phyloP scores from a whole-genome alignment of 92 coral and sea anemone genomes.

The Zoanthus solanderi region DNA sequence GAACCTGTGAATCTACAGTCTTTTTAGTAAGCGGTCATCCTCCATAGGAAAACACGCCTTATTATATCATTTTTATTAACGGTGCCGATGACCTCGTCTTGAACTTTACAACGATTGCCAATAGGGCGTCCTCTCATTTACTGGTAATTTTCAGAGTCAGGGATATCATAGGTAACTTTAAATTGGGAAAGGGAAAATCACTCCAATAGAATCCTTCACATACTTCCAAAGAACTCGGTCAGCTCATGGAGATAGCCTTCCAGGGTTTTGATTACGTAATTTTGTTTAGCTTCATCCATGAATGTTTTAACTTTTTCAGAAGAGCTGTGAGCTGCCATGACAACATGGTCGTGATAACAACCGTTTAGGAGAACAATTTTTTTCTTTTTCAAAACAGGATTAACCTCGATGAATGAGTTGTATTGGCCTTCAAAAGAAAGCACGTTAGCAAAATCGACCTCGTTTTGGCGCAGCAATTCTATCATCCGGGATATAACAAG shows the following conservation, averaged over 20 bases:
- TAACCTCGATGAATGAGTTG: slow-evolving; percentile 71
- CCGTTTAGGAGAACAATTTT: slow-evolving; percentile 75
- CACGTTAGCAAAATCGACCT: slow-evolving; percentile 72
- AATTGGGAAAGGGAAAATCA: no score
- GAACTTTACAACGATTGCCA: no score
- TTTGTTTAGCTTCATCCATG: slow-evolving; percentile 69
- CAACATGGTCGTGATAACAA: slow-evolving; percentile 66
- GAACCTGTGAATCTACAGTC: no score
- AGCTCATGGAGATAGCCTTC: slow-evolving; percentile 77
- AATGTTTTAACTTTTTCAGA: slow-evolving; percentile 63
- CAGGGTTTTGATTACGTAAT: slow-evolving; percentile 75
- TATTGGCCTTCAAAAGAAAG: slow-evolving; percentile 73
- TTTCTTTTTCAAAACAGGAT: slow-evolving; percentile 74
- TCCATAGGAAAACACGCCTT: no score
- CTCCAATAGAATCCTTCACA: neutral
- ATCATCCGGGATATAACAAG: slow-evolving; percentile 79
- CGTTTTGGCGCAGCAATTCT: slow-evolving; percentile 67
- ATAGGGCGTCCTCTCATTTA: no score
- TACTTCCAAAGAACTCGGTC: slow-evolving; percentile 70
- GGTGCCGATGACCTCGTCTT: no score
- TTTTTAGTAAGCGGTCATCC: no score
- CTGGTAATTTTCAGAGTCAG: no score
- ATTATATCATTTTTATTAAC: no score
- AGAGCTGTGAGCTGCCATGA: slow-evolving; percentile 50
- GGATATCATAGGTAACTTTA: no score